Conservation (phyloP, 2,797 vertebrate species). For the Chelonia mydas region DNA sequence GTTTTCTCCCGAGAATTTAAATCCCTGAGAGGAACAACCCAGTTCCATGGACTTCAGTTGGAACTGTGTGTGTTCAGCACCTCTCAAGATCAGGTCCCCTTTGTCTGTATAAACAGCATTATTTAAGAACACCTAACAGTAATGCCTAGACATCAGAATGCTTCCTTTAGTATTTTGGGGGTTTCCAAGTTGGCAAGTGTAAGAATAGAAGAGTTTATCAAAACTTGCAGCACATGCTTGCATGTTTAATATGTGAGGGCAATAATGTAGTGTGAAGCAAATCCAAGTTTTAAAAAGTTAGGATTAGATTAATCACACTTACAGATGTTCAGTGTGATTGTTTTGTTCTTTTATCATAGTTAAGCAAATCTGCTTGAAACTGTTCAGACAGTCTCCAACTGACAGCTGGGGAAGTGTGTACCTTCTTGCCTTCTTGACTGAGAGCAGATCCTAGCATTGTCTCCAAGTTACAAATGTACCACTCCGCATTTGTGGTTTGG, state of each 20-base stretch:
- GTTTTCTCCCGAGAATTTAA: background rate
- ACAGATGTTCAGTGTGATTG: background rate
- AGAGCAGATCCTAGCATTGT: background rate
- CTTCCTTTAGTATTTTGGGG: background rate
- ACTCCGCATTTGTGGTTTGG: background rate
- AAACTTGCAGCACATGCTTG: background rate
- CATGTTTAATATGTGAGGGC: background rate
- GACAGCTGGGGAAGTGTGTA: rapidly evolving
- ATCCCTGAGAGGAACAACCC: background rate
- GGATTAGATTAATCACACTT: rapidly evolving
- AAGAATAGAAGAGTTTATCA: background rate
- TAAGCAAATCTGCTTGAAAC: background rate
- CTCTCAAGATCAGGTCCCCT: background rate
- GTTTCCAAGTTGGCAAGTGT: background rate
- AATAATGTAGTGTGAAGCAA: background rate
- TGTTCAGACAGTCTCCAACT: background rate
- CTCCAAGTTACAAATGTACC: background rate
- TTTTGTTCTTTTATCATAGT: background rate
- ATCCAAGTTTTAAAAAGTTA: background rate
- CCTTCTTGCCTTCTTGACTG: background rate
- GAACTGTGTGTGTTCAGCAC: background rate
- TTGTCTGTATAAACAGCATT: background rate
- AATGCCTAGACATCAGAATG: background rate
- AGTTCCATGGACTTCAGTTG: background rate
- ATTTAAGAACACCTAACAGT: background rate